Percentiles rank a stretch among this genome's conserved stretches.
phyloP scores from a whole-genome alignment of 1,140 invertebrate genomes.

The Oryctes rhinoceros region DNA sequence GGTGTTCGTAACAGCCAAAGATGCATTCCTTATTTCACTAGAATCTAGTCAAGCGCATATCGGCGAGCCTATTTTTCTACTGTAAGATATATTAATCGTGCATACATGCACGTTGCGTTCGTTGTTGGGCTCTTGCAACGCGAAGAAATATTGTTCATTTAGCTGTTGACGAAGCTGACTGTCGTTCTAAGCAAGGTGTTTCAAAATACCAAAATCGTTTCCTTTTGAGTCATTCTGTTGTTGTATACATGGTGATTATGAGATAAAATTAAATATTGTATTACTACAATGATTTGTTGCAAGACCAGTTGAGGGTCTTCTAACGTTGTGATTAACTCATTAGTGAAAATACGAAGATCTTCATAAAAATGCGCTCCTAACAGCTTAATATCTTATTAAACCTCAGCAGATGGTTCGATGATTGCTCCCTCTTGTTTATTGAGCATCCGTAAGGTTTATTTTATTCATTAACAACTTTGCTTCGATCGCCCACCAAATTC shows the following conservation, averaged over 20 bases:
- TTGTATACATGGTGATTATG: not conserved
- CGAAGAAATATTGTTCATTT: constrained; percentile 77
- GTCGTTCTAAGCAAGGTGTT: constrained; percentile 65
- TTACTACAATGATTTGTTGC: not conserved
- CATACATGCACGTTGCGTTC: constrained; percentile 81
- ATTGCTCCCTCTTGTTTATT: no score
- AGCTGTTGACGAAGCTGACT: constrained; percentile 67
- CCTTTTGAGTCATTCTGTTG: constrained; percentile 19
- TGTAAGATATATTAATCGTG: constrained; percentile 70
- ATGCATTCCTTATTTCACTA: constrained; percentile 80
- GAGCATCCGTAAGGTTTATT: no score
- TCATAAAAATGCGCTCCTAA: no score
- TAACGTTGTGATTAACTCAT: no score
- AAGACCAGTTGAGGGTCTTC: no score
- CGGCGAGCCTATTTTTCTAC: constrained; percentile 61
- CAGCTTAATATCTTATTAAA: no score
- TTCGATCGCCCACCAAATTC: no score
- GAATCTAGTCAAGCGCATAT: constrained; percentile 79
- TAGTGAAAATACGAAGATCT: no score
- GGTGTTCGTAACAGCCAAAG: constrained; percentile 80
- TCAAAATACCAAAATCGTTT: not conserved
- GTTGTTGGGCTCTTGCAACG: constrained; percentile 83
- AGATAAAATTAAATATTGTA: not conserved
- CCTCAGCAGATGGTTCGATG: no score
- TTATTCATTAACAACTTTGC: no score